Conservation (phyloP, 2,113 vertebrate genomes). For the Pristiophorus japonicus region DNA sequence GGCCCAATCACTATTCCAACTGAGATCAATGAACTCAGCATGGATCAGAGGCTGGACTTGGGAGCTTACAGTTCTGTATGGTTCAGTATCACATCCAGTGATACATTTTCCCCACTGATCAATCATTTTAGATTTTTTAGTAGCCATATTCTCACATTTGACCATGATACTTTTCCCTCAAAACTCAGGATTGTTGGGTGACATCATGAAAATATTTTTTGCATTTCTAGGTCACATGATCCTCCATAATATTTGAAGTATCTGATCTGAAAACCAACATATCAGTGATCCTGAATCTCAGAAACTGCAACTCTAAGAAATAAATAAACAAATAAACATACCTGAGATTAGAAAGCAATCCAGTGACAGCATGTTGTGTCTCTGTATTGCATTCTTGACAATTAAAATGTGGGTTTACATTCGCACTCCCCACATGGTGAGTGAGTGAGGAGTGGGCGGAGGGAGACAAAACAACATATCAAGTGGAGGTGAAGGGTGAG, state of each 20-base stretch:
- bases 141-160: background rate
- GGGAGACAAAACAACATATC: background rate
- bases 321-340: background rate
- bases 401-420: background rate
- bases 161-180: background rate
- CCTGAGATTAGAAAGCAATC: background rate
- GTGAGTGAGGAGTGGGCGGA: background rate
- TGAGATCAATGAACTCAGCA: background rate
- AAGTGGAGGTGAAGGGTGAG: slow-evolving; percentile 5
- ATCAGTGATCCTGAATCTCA: background rate
- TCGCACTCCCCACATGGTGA: background rate
- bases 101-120: background rate
- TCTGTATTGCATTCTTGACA: background rate
- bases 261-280: background rate
- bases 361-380: background rate
- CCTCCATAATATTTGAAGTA: background rate
- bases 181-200: background rate
- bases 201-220: background rate
- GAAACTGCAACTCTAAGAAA: background rate
- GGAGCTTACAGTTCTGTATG: background rate
- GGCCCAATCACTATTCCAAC: background rate
- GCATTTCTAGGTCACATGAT: background rate
- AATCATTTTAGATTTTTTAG: background rate
- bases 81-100: background rate
- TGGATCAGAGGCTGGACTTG: background rate